Base-by-base conservation (phyloP, 2,888 invertebrate species). In the Nycteola revayana region DNA sequence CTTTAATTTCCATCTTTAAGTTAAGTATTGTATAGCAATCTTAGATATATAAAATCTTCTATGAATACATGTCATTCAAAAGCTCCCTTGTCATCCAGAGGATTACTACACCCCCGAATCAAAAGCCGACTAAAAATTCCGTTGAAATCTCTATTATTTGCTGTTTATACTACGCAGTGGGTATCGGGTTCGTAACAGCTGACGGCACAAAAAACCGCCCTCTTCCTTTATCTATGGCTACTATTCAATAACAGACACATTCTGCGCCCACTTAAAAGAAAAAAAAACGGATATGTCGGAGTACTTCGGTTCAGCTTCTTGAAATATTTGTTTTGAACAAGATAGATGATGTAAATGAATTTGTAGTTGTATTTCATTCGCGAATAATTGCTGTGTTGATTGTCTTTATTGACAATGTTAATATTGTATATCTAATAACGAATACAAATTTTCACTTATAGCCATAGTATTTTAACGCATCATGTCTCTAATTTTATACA, bases 111-210 rank as follows among this genome's bases (percentile, higher is more conserved):
- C 3, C 14, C 2, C 5, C 14, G 14, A 3, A 14, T 21, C 21
- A 21, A 21, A 5, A 21, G 21, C 10, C 9, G 20, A 18, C 28
- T 3, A 5, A 14, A 44, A 49, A 27, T 30, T 42, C 44, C 29
- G 32, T 62, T 56, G 44, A 65, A 67, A 66, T 64, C 66, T 65
- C 60, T 61, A 66, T 68, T 64, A 66, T 69, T 59, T 59, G 57
- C 51, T 48, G 51, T 55, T 61, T 67, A 66, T 57, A 60, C 47
- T 42, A 39, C 55, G 52, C 65, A 59, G 53, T 52, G 45, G 57
- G 67, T 61, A 58, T 71, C 64, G 49, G 41, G 66, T 75, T 75
- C 66, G 35, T 63, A 82, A 80, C 86, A 86, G 84, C 86, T 86
- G 86, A 82, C 76, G 67, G 24, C 32, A 60, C 52, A 75, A 79